phyloP scores from a whole-genome alignment of 1,140 invertebrate genomes.

The honey bee (Apis mellifera) region DNA sequence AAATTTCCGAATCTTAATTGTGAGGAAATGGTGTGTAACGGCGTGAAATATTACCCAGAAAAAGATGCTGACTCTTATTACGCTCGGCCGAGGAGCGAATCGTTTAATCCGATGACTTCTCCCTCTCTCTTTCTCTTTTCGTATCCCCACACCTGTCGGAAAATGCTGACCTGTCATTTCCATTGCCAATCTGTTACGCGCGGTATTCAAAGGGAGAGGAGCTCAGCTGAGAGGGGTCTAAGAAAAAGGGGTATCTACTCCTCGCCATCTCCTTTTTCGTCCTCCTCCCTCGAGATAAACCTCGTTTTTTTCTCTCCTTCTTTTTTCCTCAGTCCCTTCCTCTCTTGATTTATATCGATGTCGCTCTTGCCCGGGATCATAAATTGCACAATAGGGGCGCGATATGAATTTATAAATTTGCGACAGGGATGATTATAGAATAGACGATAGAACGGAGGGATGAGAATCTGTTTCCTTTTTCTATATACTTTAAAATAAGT shows the following conservation, averaged over 20 bases:
- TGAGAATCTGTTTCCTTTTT: too few species aligned
- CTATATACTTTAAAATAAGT: too few species aligned
- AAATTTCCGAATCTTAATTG: constrained; percentile 76
- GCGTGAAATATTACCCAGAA: constrained; percentile 75
- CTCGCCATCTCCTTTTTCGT: constrained; percentile 26
- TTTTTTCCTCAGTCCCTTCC: not conserved
- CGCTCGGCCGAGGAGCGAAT: constrained; percentile 56
- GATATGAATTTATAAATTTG: too few species aligned
- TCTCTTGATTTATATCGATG: too few species aligned
- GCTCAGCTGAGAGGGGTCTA: not conserved
- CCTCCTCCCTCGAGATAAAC: not conserved
- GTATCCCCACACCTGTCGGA: constrained; percentile 46
- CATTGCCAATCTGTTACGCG: constrained; percentile 73
- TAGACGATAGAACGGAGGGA: too few species aligned
- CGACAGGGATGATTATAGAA: too few species aligned
- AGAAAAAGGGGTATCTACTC: constrained; percentile 35
- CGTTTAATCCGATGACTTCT: constrained; percentile 73
- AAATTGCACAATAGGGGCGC: too few species aligned
- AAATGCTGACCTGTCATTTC: constrained; percentile 75
- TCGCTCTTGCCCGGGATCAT: too few species aligned
- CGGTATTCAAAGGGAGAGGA: constrained; percentile 9
- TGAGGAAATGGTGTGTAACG: constrained; percentile 76
- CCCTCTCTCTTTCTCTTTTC: not conserved
- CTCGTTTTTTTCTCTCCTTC: not conserved
- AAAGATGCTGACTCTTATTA: constrained; percentile 79